A percentile compares a stretch with the other conserved stretches of the same genome.
phyloP scores from a whole-genome alignment of 2,888 invertebrate species.

The Ferrisia virgata region DNA sequence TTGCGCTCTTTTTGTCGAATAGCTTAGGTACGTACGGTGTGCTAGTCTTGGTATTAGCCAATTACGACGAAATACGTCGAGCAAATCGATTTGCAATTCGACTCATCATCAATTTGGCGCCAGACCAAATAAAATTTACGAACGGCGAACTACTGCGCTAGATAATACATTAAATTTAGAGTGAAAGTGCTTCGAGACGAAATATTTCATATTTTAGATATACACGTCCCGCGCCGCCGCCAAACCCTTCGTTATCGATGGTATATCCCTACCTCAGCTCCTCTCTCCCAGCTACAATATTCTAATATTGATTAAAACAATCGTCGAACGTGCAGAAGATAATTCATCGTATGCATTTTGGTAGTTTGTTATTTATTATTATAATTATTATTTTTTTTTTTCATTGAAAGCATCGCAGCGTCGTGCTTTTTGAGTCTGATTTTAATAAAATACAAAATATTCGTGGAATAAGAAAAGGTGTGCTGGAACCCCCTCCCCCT shows the following conservation, averaged over 20 bases:
- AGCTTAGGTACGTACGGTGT: too few relatives aligned
- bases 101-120: constrained; percentile 14
- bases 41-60: too few relatives aligned
- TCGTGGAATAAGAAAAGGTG: too few relatives aligned
- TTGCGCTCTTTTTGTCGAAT: too few relatives aligned
- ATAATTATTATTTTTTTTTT: too few relatives aligned
- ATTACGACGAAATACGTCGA: not conserved
- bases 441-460: too few relatives aligned
- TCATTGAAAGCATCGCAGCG: not conserved
- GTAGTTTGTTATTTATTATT: too few relatives aligned
- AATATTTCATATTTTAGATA: not conserved
- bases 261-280: not conserved
- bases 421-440: too few relatives aligned
- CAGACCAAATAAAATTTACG: not conserved
- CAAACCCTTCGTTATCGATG: too few relatives aligned
- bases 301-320: not conserved
- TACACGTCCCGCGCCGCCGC: not conserved
- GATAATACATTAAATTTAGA: not conserved
- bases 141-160: not conserved
- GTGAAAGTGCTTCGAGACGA: not conserved
- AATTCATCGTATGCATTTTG: too few relatives aligned
- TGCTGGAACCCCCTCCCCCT: too few relatives aligned
- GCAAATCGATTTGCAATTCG: not conserved
- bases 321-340: too few relatives aligned
- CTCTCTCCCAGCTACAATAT: not conserved